Evolutionary conservation across 2,797 vertebrate species (phyloP).

Genomic region (Gallinago nigripennis): DNA sequence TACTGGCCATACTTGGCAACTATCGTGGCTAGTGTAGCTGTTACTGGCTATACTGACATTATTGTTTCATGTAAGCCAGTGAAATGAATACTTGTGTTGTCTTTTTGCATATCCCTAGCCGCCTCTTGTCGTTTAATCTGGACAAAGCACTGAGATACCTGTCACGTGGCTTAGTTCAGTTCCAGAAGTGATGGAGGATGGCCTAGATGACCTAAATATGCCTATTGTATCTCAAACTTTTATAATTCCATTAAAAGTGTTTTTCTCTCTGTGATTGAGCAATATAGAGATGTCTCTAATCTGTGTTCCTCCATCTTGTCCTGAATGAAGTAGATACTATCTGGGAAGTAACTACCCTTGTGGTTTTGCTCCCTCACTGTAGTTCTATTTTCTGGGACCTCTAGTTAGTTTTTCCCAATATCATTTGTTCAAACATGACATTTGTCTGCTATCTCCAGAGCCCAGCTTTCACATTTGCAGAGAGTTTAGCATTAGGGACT

Average conservation of each 20-base stretch:
- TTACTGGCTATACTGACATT: neutral
- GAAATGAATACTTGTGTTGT: neutral
- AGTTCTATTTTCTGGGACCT: constrained; percentile 49
- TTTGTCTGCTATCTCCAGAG: constrained; percentile 63
- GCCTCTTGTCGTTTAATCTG: neutral
- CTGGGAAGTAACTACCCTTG: neutral
- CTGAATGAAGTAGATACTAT: neutral
- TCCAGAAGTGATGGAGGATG: neutral
- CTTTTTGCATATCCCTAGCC: neutral
- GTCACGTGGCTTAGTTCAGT: neutral
- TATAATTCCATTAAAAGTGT: neutral
- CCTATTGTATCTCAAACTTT: neutral
- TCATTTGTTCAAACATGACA: constrained; percentile 66
- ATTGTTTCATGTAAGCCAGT: neutral
- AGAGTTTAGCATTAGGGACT: constrained; percentile 54
- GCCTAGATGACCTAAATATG: neutral
- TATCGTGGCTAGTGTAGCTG: neutral
- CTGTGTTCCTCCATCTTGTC: neutral
- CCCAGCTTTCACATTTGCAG: constrained; percentile 67
- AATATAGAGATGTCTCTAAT: neutral
- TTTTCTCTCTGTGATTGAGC: neutral
- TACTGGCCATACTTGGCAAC: neutral
- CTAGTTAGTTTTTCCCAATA: constrained; percentile 30
- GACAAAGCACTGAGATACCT: neutral
- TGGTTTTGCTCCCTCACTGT: neutral